Evolutionary conservation across 2,888 invertebrate genomes (phyloP).

Genomic region (Spialia ferax): DNA sequence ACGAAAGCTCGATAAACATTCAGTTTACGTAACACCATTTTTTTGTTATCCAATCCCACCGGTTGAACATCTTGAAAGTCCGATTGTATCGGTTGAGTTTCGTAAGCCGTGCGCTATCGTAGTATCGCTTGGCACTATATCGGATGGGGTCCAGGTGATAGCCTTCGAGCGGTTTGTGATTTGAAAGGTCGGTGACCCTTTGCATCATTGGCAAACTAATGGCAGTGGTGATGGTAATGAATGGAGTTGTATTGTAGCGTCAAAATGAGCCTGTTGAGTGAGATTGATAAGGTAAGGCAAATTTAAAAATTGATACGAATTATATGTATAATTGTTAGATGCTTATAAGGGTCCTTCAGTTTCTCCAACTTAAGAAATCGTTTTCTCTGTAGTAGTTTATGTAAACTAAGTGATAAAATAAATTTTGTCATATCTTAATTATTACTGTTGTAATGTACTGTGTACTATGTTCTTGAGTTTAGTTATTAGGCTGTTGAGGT

Average conservation of each 20-base stretch:
- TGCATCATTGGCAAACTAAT: background rate
- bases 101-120: slow-evolving; percentile 69
- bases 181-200: background rate
- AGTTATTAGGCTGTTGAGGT: no score
- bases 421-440: no score
- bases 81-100: slow-evolving; percentile 72
- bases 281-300: no score
- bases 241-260: background rate
- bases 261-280: background rate
- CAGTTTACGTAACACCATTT: slow-evolving; percentile 70
- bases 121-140: slow-evolving; percentile 59
- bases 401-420: no score
- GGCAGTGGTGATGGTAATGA: background rate
- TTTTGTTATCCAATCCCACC: slow-evolving; percentile 63
- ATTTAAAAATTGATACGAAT: no score
- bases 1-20: slow-evolving; percentile 58
- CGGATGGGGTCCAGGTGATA: slow-evolving; percentile 49
- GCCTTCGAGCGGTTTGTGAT: slow-evolving; percentile 45
- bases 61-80: slow-evolving; percentile 72
- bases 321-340: no score
- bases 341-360: no score
- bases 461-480: no score
- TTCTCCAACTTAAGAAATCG: no score
- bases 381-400: no score
- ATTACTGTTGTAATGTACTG: no score